Base-by-base conservation (phyloP, 2,888 invertebrate species). In the Chloromyia formosa region DNA sequence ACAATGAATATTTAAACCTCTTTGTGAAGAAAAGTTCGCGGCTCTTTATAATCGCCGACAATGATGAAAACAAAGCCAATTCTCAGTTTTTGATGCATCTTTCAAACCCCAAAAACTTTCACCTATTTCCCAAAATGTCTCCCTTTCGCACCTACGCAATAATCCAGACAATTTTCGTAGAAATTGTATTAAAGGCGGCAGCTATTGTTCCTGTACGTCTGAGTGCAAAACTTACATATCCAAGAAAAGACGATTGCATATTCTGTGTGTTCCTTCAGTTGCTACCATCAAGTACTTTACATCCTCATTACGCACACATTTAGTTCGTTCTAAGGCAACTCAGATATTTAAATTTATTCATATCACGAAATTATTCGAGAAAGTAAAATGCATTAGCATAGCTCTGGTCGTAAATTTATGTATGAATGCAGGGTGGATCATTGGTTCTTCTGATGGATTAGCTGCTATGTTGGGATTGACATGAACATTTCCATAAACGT, bases 161-260 rank as follows among this genome's bases (percentile, higher is more conserved):
- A 40, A 22, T 14, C 62, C 23, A 62, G 62, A 62, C 62, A 18
- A 9, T 62, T 62, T 62, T 62, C 62, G 62, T 16, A 40, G 62
- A 62, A 62, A 62, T 40, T 12, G 16, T 16, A 40, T 16, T 62
- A 40, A 40, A 14, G 16, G 40, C 62, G 35, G 27, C 23, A 3
- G 40, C 23, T 62, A 40, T 40, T 62, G 18, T 35, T 35, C 27
- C 7, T 35, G 27, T 4, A 35, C 27, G 27, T 35, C 27, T 7
- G 7, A 35, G 2, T 35, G 27, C 27, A 35, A 35, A 35, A 35
- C 49, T 42, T 42, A 42, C 42, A 3, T 12, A n/a, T 49, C 4
- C 16, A 49, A n/a, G 12, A n/a, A 12, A n/a, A 49, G 10, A n/a
- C 49, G 5, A 49, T 49, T n/a, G 27, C 49, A n/a, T 49, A 12